Percentiles rank a stretch among this genome's conserved stretches.
These are phyloP conservation scores for Tortricodes alternella DNA, from an alignment of 2,888 invertebrate genomes.

Conservation along the genomic window DNA sequence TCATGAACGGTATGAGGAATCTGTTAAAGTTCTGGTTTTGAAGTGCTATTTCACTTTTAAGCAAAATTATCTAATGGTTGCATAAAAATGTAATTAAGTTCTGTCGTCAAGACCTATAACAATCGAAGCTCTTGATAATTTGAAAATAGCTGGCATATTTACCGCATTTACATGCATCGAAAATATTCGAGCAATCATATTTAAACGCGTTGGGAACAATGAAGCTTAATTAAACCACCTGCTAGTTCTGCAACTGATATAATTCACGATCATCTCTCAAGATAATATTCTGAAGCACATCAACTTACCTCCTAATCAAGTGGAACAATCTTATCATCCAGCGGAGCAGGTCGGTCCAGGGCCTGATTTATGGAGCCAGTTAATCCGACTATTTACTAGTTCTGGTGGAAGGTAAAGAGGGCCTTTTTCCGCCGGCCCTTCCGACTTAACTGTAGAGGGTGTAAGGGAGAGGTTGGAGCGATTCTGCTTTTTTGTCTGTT, in stretches of 20 bases:
- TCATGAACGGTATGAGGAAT: too few species aligned
- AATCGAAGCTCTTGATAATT: too few species aligned
- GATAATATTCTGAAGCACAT: conserved; percentile 6
- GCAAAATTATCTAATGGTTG: too few species aligned
- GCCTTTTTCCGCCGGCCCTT: conserved; percentile 34
- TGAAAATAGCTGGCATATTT: too few species aligned
- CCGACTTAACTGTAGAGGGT: conserved; percentile 6
- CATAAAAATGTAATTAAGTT: too few species aligned
- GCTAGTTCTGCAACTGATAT: not conserved
- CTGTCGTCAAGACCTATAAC: too few species aligned
- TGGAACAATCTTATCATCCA: conserved; percentile 16
- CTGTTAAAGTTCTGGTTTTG: too few species aligned
- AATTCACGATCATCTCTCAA: conserved; percentile 3
- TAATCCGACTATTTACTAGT: conserved; percentile 37
- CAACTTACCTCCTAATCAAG: conserved; percentile 24
- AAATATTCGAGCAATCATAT: too few species aligned
- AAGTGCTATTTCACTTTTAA: too few species aligned
- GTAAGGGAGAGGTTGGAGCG: not conserved
- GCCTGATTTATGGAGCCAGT: conserved; percentile 33
- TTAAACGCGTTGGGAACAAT: too few species aligned
- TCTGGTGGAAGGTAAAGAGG: conserved; percentile 33
- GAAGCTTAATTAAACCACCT: not conserved
- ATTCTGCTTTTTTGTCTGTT: not conserved
- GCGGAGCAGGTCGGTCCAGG: conserved; percentile 14
- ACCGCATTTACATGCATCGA: not conserved